Evolutionary conservation across 2,797 vertebrate genomes (phyloP).

Genomic region (Hoplostethus mediterraneus): DNA sequence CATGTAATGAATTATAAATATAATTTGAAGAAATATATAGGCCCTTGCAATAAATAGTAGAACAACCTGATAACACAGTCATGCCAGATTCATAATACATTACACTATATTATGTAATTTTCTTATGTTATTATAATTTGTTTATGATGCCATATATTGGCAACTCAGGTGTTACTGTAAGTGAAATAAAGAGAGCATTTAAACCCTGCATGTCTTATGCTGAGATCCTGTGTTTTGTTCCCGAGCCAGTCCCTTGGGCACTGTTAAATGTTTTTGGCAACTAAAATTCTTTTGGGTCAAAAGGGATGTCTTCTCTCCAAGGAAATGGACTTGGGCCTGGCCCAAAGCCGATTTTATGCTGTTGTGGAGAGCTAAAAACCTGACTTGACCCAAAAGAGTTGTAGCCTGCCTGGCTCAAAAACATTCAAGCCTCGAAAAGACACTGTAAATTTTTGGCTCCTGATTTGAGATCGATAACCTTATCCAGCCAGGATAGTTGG

Average conservation of each 20-base stretch:
- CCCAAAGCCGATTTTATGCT: conserved; percentile 66
- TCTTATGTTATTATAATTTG: conserved; percentile 50
- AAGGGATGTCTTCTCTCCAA: conserved; percentile 56
- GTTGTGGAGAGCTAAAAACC: conserved; percentile 52
- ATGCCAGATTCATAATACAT: conserved; percentile 36
- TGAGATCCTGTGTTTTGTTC: conserved; percentile 59
- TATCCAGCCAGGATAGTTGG: conserved; percentile 19
- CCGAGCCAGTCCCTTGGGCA: conserved; percentile 54
- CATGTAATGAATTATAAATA: conserved; percentile 27
- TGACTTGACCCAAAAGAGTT: conserved; percentile 56
- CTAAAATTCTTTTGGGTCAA: conserved; percentile 72
- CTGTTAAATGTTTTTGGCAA: conserved; percentile 67
- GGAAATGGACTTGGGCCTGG: conserved; percentile 42
- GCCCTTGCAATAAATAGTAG: conserved; percentile 19
- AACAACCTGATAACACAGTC: conserved; percentile 20
- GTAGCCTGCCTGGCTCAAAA: conserved; percentile 48
- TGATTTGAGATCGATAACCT: conserved; percentile 25
- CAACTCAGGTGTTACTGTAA: conserved; percentile 43
- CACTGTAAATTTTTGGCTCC: conserved; percentile 40
- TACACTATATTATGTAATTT: conserved; percentile 23
- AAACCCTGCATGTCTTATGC: conserved; percentile 26
- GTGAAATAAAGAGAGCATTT: conserved; percentile 35
- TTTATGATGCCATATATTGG: conserved; percentile 14
- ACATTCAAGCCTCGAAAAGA: conserved; percentile 21
- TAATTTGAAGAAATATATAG: conserved; percentile 23